These are phyloP conservation scores for Lymantria monacha DNA, from an alignment of 2,888 invertebrate species.

Conservation along the genomic window DNA sequence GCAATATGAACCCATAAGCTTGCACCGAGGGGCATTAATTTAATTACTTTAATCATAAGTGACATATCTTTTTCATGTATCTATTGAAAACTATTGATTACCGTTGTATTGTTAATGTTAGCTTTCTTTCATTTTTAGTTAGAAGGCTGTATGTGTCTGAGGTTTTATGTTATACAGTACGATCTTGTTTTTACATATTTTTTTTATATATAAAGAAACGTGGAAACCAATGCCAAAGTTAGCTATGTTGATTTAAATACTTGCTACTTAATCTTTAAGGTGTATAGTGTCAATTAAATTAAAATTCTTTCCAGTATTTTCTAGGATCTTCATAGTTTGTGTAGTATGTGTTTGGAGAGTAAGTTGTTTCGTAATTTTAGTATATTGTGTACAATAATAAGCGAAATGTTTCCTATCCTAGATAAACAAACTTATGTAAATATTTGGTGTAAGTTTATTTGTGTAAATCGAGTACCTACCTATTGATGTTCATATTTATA, in stretches of 20 bases:
- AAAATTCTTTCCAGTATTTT: conserved; percentile 73
- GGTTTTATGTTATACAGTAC: conserved; percentile 63
- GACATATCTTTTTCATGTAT: conserved; percentile 72
- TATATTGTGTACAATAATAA: conserved; percentile 72
- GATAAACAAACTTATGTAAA: conserved; percentile 70
- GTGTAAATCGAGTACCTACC: conserved; percentile 77
- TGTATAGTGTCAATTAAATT: conserved; percentile 81
- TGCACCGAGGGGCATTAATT: conserved; percentile 74
- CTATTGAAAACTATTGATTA: conserved; percentile 61
- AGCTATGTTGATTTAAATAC: conserved; percentile 76
- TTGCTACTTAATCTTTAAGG: conserved; percentile 73
- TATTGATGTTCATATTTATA: conserved; percentile 79
- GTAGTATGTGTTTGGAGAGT: conserved; percentile 67
- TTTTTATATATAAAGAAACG: conserved; percentile 66
- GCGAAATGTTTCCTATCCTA: conserved; percentile 80
- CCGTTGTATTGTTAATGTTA: conserved; percentile 74
- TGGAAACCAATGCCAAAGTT: conserved; percentile 82
- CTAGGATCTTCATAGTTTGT: conserved; percentile 74
- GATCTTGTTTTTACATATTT: conserved; percentile 76
- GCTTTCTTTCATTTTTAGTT: conserved; percentile 54
- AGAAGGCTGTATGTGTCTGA: conserved; percentile 50
- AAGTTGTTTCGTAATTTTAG: conserved; percentile 76
- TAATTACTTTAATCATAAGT: conserved; percentile 57
- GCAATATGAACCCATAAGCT: conserved; percentile 73
- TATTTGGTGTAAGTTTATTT: conserved; percentile 64